Evolutionary conservation across 2,113 vertebrate genomes (phyloP).

Genomic region (Podarcis raffonei): DNA sequence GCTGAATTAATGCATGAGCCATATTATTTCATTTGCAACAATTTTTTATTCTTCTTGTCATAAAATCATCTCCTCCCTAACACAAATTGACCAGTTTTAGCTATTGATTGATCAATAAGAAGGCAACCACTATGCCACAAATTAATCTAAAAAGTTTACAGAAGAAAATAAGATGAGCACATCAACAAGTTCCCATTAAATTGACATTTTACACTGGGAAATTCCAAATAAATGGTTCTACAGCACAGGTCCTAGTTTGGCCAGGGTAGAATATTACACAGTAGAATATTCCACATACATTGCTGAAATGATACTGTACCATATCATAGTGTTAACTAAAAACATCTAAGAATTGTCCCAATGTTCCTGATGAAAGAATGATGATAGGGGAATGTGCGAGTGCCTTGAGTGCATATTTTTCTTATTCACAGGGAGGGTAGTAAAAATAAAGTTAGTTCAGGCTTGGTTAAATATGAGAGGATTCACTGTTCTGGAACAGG

Average conservation of each 20-base stretch:
- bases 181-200: neutral
- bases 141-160: neutral
- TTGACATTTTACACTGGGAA: neutral
- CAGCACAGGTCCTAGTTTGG: neutral
- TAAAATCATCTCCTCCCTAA: neutral
- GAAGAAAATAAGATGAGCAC: neutral
- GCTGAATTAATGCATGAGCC: neutral
- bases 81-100: neutral
- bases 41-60: neutral
- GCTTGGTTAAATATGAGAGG: neutral
- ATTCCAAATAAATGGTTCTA: neutral
- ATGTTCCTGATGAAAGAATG: neutral
- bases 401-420: neutral
- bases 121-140: neutral
- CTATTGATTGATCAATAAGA: neutral
- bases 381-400: neutral
- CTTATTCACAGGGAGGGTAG: neutral
- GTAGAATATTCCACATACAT: neutral
- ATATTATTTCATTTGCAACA: neutral
- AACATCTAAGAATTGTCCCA: neutral
- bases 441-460: constrained; percentile 9
- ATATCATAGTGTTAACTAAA: neutral
- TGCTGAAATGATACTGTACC: neutral
- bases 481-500: neutral
- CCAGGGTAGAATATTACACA: no score